Evolutionary conservation across 2,113 vertebrate genomes (phyloP), one percentile per base, ranked within the genome.

Genomic region (Telmatochromis brichardi): DNA sequence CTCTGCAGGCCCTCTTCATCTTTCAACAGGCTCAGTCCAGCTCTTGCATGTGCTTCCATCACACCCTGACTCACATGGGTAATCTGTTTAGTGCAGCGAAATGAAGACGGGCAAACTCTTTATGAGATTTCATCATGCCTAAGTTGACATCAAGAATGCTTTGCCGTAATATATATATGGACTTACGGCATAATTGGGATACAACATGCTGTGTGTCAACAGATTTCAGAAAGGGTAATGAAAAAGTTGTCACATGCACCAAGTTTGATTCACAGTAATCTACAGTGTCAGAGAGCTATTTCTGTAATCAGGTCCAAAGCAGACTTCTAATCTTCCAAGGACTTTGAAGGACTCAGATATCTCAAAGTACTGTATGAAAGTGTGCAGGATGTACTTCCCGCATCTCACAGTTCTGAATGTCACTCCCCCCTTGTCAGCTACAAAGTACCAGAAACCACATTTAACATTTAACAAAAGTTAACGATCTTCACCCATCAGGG

Each of bases 21-120:
- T 85, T 76, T 89, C 65, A 83, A 5, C 1, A 8, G 26, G 23
- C 26, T 13, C 4, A 5, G 42, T 31, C 51, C 42, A 47, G 60
- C 53, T 65, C 81, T 54, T 47, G 11, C 91, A 91, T 88, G 54
- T 90, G 90, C 80, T 78, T 60, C 84, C 81, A 71, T 76, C 57
- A 15, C 26, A 21, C 28, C 55, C 76, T 71, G 17, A 85, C 79
- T 89, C 14, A 2, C 5, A 81, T 13, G 42, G 37, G 31, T 92
- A 89, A 94, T 92, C 86, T 84, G 17, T 89, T 94, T 91, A 92
- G 21, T 55, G 68, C 12, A 12, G 2, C 3, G 2, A 79, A 35
- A 92, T 89, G 50, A 86, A 89, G 86, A 82, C 10, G 10, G 4
- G 78, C 63, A 45, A 45, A 53, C 82, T 86, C 45, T 89, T 92